A percentile compares a stretch with the other conserved stretches of the same genome.
Evolutionary conservation across 2,888 invertebrate genomes (phyloP).

Genomic region (Branchinecta sandiegonensis): DNA sequence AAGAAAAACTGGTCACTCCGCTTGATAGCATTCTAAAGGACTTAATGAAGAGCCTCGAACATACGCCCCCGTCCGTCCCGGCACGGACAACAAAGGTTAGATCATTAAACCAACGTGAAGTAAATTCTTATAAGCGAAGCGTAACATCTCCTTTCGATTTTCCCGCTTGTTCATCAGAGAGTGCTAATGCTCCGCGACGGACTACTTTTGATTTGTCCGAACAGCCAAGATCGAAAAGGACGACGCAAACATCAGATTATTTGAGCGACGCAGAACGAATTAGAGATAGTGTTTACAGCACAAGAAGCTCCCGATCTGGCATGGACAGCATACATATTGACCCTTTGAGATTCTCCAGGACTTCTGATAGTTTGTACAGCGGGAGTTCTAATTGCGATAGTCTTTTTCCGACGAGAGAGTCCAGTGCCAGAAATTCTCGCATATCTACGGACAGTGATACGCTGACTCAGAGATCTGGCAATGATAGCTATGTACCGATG

Average conservation of each 20-base stretch:
- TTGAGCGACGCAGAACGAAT: constrained; percentile 15
- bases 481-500: not conserved
- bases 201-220: not conserved
- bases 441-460: not conserved
- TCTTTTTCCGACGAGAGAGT: not conserved
- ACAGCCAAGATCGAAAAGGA: not conserved
- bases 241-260: constrained; percentile 16
- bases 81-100: not conserved
- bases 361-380: constrained; percentile 11
- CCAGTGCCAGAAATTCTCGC: constrained; percentile 13
- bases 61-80: not conserved
- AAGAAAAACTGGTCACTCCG: not conserved
- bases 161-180: not conserved
- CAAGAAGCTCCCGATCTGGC: constrained; percentile 4
- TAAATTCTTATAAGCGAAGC: too few species aligned
- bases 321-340: constrained; percentile 14
- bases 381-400: constrained; percentile 14
- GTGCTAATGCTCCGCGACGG: not conserved
- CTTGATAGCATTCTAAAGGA: constrained; percentile 9
- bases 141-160: too few species aligned
- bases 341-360: constrained; percentile 13
- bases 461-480: not conserved
- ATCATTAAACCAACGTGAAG: not conserved
- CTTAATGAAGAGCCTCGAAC: not conserved
- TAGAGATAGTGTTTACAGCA: constrained; percentile 15